Evolutionary conservation across 2,888 invertebrate genomes (phyloP), one percentile per base, ranked within the genome.

Genomic region (Sisyra terminalis): DNA sequence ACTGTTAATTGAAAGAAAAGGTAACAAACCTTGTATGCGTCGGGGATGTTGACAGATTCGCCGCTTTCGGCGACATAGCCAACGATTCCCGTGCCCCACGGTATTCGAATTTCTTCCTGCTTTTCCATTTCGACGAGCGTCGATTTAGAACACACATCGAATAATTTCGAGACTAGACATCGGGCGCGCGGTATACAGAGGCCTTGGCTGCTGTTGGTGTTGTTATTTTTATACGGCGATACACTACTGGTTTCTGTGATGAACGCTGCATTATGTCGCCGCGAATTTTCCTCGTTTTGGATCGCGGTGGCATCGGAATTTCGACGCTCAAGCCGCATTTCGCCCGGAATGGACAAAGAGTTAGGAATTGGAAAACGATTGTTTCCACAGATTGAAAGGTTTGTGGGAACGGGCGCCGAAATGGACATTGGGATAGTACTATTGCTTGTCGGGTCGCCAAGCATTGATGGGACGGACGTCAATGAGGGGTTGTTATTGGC

Each of bases 61-160:
- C 92, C 92, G 57, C 86, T 87, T 58, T 87, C 83, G 13, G 93
- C 94, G 36, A 93, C 93, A 63, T 85, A 86, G 10, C 93, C 94
- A 30, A 92, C 92, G 56, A 94, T 93, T 44, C 94, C 94, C 42
- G 82, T 84, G 42, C 93, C 93, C 87, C 93, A 92, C 15, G 92
- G 87, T 59, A 94, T 87, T 56, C 82, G 71, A 53, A 93, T 92
- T 65, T 92, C 92, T 49, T 90, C 88, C 52, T 86, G 79, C 58
- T 85, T 81, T 60, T 88, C 87, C 81, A 89, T 88, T 63, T 92
- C 90, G 58, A 86, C 81, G 30, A 92, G 73, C 3, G 90, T 92
- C 48, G 92, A 92, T 57, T 84, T 80, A 47, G 88, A 86, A 56
- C 89, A 92, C 29, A 94, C 93, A 65, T 94, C 94, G 65, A 94